Evolutionary conservation across 1,140 invertebrate genomes (phyloP).

Genomic region (Cydia splendana): DNA sequence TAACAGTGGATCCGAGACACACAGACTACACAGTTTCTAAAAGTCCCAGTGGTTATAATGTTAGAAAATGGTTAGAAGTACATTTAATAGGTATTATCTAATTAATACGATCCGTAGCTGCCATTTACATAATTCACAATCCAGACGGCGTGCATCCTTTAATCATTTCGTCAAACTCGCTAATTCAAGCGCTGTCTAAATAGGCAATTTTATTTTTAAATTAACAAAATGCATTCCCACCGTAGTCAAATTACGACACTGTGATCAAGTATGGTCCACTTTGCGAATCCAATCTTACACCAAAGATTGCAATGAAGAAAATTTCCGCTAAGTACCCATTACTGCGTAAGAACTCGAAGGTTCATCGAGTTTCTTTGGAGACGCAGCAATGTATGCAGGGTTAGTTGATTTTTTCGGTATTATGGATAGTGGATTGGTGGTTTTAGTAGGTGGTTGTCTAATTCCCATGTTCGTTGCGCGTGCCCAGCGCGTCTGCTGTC

Average conservation of each 20-base stretch:
- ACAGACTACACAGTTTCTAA: background rate
- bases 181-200: constrained; percentile 40
- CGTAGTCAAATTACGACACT: constrained; percentile 47
- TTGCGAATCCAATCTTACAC: constrained; percentile 23
- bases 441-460: constrained; percentile 49
- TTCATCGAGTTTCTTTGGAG: background rate
- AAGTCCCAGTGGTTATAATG: background rate
- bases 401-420: background rate
- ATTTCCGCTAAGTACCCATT: constrained; percentile 35
- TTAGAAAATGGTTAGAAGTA: too few relatives aligned
- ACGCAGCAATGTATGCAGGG: background rate
- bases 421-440: constrained; percentile 21
- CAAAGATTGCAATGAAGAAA: background rate
- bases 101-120: constrained; percentile 18
- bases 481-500: constrained; percentile 59
- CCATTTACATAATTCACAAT: constrained; percentile 20
- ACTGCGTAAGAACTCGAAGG: background rate
- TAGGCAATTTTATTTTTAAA: constrained; percentile 48
- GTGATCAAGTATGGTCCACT: constrained; percentile 29
- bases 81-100: background rate
- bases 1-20: too few relatives aligned
- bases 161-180: constrained; percentile 25
- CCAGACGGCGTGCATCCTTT: constrained; percentile 7
- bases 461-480: constrained; percentile 55
- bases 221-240: constrained; percentile 49